These are phyloP conservation scores for Mastomys coucha DNA, from an alignment of 2,113 vertebrate genomes.

Conservation along the genomic window DNA sequence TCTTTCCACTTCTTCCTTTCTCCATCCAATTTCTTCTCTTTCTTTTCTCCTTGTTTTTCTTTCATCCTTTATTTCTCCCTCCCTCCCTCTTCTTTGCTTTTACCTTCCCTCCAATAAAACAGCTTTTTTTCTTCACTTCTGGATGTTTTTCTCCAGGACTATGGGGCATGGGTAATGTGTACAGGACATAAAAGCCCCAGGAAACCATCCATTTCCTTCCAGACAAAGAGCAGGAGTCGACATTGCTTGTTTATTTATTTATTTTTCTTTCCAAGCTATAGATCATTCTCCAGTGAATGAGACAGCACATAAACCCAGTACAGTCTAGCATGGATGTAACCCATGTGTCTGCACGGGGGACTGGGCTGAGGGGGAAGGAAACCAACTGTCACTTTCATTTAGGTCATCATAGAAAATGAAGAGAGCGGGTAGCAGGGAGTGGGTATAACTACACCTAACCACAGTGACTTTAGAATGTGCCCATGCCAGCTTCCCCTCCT, in stretches of 20 bases:
- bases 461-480: neutral
- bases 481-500: neutral
- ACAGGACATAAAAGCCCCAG: neutral
- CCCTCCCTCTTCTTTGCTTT: neutral
- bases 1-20: neutral
- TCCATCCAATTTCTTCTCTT: neutral
- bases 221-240: conserved; percentile 58
- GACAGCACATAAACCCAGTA: conserved; percentile 64
- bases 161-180: neutral
- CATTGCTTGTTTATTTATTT: conserved; percentile 75
- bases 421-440: neutral
- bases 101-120: neutral
- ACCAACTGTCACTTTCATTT: conserved; percentile 82
- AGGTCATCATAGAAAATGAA: conserved; percentile 81
- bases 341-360: conserved; percentile 47
- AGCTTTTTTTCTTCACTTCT: conserved; percentile 17
- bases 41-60: neutral
- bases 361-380: conserved; percentile 68
- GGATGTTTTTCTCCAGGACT: neutral
- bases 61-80: no score
- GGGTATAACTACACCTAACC: neutral
- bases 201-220: conserved; percentile 66
- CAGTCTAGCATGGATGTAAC: conserved; percentile 48
- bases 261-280: conserved; percentile 68
- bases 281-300: conserved; percentile 72